Percentiles rank a stretch among this genome's conserved stretches.
phyloP scores from a whole-genome alignment of 2,888 invertebrate genomes.

The Suillia variegata region DNA sequence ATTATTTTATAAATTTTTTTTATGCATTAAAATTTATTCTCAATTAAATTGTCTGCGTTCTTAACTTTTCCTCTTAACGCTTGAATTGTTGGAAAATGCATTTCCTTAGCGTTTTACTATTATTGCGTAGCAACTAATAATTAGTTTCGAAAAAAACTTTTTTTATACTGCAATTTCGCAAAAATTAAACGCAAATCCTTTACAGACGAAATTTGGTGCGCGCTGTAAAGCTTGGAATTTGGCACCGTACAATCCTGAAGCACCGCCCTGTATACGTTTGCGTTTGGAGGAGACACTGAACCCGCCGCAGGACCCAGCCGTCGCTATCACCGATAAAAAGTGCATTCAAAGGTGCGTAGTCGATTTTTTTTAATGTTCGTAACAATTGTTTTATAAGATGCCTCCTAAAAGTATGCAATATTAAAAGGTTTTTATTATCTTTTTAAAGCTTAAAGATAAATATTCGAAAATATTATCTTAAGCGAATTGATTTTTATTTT shows the following conservation, averaged over 20 bases:
- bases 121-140: no score
- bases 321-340: constrained; percentile 53
- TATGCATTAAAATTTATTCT: no score
- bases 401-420: not conserved
- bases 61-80: no score
- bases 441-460: not conserved
- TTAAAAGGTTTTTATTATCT: not conserved
- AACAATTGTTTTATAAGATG: no score
- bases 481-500: not conserved
- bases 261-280: constrained; percentile 66
- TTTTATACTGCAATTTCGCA: no score
- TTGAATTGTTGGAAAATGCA: no score
- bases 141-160: no score
- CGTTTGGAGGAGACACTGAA: constrained; percentile 68
- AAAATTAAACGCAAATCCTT: no score
- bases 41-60: no score
- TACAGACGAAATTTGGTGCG: constrained; percentile 80
- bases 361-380: not conserved
- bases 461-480: not conserved
- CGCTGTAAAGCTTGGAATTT: constrained; percentile 82
- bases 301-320: constrained; percentile 50
- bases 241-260: constrained; percentile 64
- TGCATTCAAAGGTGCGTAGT: constrained; percentile 52
- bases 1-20: no score
- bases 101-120: no score